Evolutionary conservation across 2,797 vertebrate species (phyloP).

Genomic region (Channallabes apus): DNA sequence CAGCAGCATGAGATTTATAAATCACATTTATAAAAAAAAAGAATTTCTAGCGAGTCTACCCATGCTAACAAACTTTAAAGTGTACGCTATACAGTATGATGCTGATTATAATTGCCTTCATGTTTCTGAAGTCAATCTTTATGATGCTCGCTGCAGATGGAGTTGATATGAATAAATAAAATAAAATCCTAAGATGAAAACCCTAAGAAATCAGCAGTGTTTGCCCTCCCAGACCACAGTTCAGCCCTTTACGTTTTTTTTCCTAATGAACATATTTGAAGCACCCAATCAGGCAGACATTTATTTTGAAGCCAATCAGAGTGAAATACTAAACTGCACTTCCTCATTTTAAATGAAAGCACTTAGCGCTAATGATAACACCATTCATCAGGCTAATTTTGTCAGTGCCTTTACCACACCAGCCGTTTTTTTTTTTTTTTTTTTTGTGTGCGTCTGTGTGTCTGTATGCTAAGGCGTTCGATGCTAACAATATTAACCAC

Average conservation of each 20-base stretch:
- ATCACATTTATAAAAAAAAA: neutral
- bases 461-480: slow-evolving; percentile 42
- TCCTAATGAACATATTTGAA: neutral
- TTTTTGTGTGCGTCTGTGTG: neutral
- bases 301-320: slow-evolving; percentile 12
- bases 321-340: slow-evolving; percentile 1
- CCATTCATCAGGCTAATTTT: slow-evolving; percentile 48
- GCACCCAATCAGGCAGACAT: slow-evolving; percentile 7
- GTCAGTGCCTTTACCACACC: slow-evolving; percentile 17
- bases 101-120: neutral
- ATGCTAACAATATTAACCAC: slow-evolving; percentile 54
- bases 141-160: neutral
- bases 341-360: slow-evolving; percentile 12
- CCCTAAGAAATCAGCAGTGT: too few relatives aligned
- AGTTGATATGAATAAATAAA: neutral
- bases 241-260: neutral
- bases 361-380: slow-evolving; percentile 34
- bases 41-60: too few relatives aligned
- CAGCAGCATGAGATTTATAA: neutral
- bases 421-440: neutral
- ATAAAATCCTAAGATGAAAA: too few relatives aligned
- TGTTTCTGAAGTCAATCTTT: neutral
- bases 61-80: neutral
- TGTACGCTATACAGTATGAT: neutral
- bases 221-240: neutral